phyloP scores from a whole-genome alignment of 37 sponge, comb jelly and placozoan species.

The Theonella swinhoei region DNA sequence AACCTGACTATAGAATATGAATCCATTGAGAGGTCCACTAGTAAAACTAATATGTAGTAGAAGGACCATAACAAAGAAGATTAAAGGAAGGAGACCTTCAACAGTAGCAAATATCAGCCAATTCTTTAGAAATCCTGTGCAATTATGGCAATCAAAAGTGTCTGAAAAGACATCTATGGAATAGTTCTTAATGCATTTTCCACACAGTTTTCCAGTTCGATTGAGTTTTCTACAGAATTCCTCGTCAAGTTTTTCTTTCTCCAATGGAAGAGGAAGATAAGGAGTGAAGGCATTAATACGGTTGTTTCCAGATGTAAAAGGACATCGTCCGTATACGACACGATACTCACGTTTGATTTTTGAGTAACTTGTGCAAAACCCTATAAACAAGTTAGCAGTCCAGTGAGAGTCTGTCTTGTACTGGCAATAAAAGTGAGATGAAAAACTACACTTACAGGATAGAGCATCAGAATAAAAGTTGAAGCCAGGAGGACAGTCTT shows the following conservation, averaged over 20 bases:
- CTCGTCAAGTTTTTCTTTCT: slow-evolving; percentile 1
- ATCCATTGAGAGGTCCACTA: background rate
- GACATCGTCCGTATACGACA: background rate
- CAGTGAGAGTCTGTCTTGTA: too few relatives aligned
- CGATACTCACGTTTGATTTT: background rate
- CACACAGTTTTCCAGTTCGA: slow-evolving; percentile 7
- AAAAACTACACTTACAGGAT: too few relatives aligned
- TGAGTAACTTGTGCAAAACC: background rate
- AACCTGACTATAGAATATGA: slow-evolving; percentile 13
- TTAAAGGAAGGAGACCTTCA: background rate
- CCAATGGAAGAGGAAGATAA: background rate
- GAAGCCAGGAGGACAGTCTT: background rate
- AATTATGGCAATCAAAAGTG: background rate
- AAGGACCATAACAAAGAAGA: background rate
- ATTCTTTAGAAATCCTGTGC: background rate
- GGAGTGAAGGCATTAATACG: too few relatives aligned
- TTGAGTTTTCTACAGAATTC: background rate
- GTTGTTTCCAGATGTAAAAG: background rate
- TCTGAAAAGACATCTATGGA: background rate
- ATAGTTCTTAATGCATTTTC: background rate
- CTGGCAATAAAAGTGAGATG: too few relatives aligned
- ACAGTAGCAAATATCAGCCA: background rate
- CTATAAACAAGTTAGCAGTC: too few relatives aligned
- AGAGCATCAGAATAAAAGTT: too few relatives aligned
- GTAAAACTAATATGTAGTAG: slow-evolving; percentile 1